These are phyloP conservation scores for Rhagonycha fulva DNA, from an alignment of 2,888 invertebrate species.

Conservation along the genomic window DNA sequence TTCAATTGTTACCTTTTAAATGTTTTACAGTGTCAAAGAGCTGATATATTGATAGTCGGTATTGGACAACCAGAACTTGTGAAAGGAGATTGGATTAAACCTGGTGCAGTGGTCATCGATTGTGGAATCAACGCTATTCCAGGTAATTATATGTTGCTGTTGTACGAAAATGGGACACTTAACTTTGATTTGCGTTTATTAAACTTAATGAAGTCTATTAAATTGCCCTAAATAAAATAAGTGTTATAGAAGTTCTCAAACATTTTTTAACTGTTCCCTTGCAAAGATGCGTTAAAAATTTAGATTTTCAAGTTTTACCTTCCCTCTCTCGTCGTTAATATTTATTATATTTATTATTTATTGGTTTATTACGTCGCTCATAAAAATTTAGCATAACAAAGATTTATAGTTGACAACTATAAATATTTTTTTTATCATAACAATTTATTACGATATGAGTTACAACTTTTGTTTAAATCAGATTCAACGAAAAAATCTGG, in stretches of 20 bases:
- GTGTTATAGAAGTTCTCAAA: not conserved
- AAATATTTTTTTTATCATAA: too few species aligned
- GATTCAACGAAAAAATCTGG: slow-evolving; percentile 80
- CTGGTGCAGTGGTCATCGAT: slow-evolving; percentile 97
- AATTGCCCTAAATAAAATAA: not conserved
- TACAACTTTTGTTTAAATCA: slow-evolving; percentile 45
- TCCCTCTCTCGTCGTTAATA: not conserved
- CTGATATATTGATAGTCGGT: slow-evolving; percentile 96
- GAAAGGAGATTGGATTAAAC: slow-evolving; percentile 95
- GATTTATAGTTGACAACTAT: too few species aligned
- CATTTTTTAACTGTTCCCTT: not conserved
- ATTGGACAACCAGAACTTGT: slow-evolving; percentile 91
- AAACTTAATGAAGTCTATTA: not conserved
- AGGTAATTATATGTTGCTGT: slow-evolving; percentile 60
- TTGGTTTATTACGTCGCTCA: too few species aligned
- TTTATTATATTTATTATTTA: too few species aligned
- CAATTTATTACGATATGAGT: not conserved
- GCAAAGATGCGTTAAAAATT: not conserved
- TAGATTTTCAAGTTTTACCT: not conserved
- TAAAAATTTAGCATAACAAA: too few species aligned
- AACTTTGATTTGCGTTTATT: not conserved
- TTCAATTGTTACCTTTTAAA: not conserved
- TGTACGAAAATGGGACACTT: not conserved
- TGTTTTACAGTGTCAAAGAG: slow-evolving; percentile 59
- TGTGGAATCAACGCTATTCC: slow-evolving; percentile 95